phyloP scores from a whole-genome alignment of 2,888 invertebrate genomes.

The Polylopha cassiicola region DNA sequence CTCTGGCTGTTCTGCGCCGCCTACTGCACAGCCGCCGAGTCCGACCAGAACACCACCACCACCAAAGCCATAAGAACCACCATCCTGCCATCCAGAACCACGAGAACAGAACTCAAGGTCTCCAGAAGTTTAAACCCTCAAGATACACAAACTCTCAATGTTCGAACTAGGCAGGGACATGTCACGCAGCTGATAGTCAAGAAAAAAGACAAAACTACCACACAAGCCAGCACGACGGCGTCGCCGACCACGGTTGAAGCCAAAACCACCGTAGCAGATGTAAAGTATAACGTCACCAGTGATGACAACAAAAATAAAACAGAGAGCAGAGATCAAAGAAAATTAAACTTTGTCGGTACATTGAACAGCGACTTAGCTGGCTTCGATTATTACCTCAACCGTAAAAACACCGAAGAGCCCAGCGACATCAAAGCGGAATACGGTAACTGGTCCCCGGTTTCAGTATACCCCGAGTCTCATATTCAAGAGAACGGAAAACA shows the following conservation, averaged over 20 bases:
- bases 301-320: conserved; percentile 61
- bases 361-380: conserved; percentile 68
- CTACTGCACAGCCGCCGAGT: conserved; percentile 41
- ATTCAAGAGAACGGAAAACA: conserved; percentile 65
- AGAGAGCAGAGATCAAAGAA: conserved; percentile 65
- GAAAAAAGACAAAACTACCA: conserved; percentile 78
- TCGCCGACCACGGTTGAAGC: conserved; percentile 54
- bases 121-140: conserved; percentile 86
- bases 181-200: conserved; percentile 87
- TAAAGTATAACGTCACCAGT: conserved; percentile 37
- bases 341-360: conserved; percentile 53
- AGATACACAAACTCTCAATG: conserved; percentile 85
- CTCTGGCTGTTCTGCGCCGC: conserved; percentile 52
- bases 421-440: conserved; percentile 69
- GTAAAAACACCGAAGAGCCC: conserved; percentile 60
- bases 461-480: conserved; percentile 67
- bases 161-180: conserved; percentile 85
- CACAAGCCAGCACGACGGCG: conserved; percentile 42
- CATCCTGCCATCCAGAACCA: conserved; percentile 76
- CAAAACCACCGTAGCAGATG: conserved; percentile 41
- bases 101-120: conserved; percentile 86
- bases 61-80: conserved; percentile 64
- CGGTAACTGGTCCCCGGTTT: conserved; percentile 74
- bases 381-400: conserved; percentile 67
- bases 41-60: conserved; percentile 60